Evolutionary conservation across 2,888 invertebrate genomes (phyloP), one percentile per base, ranked within the genome.

Genomic region (Monoplex corrugatus): DNA sequence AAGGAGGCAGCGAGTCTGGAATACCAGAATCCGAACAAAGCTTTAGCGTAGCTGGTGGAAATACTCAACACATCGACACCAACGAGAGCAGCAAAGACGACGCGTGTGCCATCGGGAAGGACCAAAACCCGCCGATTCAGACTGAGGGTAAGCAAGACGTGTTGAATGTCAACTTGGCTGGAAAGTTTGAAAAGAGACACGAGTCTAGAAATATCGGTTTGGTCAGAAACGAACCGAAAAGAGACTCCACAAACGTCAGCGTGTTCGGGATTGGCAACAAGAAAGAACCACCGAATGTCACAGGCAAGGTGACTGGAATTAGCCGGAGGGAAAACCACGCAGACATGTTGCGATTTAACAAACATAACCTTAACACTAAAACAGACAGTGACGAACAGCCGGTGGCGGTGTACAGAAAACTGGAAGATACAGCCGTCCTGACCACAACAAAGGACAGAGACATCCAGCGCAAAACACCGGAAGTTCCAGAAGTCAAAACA

Each of bases 381-480:
- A 86, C 28, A 28, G 43, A 43, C 40, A 3, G 13, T n/a, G 43
- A 0, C 13, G 86, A 6, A 16, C 13, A 13, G 10, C 43, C 86
- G 0, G 86, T 43, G n/a, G 86, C 68, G n/a, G 86, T 86, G 86
- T 86, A 86, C 86, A 86, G 86, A 68, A 68, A 86, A 32, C 50
- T 57, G n/a, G 68, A 40, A 68, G 78, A 80, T n/a, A n/a, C n/a
- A 8, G 28, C 19, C n/a, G n/a, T n/a, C n/a, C n/a, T n/a, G n/a
- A n/a, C n/a, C n/a, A n/a, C n/a, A n/a, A n/a, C 40, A 43, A 35
- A 19, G 38, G 28, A 6, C 19, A 72, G 6, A 2, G 35, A 6
- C 35, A 72, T 1, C 35, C 72, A 8, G 10, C 72, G 35, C 13
- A 68, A 68, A 28, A 28, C 63, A 23, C 63, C 5, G 63, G 63